phyloP scores from a whole-genome alignment of 2,113 vertebrate genomes.

The Lethenteron reissneri region DNA sequence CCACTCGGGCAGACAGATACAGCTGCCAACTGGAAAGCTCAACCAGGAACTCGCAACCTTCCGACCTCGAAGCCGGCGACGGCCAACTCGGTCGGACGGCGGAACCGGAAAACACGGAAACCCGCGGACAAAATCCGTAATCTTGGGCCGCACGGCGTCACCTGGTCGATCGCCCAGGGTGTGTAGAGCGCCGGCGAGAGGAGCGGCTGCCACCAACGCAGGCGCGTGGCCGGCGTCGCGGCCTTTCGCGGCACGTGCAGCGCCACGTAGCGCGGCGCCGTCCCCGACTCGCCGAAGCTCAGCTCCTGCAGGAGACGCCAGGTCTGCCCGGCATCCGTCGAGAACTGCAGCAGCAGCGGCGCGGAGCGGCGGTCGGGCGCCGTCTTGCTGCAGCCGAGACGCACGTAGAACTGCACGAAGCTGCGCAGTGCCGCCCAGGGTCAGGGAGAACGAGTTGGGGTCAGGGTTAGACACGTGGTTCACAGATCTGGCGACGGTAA shows the following conservation, averaged over 20 bases:
- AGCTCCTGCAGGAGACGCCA: slow-evolving; percentile 87
- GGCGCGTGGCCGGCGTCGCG: slow-evolving; percentile 44
- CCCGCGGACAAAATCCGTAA: no score
- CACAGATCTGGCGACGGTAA: no score
- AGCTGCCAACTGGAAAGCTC: no score
- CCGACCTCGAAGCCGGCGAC: no score
- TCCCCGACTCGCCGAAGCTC: slow-evolving; percentile 84
- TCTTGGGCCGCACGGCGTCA: slow-evolving; percentile 14
- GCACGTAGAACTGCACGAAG: slow-evolving; percentile 94
- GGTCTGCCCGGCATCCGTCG: slow-evolving; percentile 56
- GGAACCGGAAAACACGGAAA: no score
- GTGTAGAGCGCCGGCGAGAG: slow-evolving; percentile 82
- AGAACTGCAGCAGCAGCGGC: slow-evolving; percentile 76
- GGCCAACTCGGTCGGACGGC: no score
- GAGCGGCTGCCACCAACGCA: slow-evolving; percentile 94
- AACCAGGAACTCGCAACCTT: no score
- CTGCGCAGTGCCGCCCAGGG: slow-evolving; percentile 21
- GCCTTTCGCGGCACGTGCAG: slow-evolving; percentile 71
- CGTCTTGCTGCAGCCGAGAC: slow-evolving; percentile 78
- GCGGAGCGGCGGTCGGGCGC: slow-evolving; percentile 79
- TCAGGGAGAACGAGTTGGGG: no score
- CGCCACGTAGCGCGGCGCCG: slow-evolving; percentile 66
- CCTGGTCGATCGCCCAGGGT: slow-evolving; percentile 82
- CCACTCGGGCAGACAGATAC: no score
- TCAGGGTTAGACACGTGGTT: no score